Conservation (phyloP, 92 coral and sea anemone genomes). For the Heliopora coerulea region DNA sequence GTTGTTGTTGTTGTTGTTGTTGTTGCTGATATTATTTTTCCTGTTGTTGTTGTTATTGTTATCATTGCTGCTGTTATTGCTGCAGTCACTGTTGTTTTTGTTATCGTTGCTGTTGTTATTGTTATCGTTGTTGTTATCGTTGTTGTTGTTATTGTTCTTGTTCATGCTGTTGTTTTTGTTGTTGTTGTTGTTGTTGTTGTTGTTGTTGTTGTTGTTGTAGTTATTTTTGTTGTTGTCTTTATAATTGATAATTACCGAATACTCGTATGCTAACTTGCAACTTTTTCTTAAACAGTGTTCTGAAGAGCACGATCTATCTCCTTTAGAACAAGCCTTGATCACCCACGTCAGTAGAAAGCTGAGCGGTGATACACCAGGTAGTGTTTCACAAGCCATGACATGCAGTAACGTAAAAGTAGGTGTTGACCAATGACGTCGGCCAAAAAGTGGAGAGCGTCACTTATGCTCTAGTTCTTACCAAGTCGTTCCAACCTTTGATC, state of each 20-base stretch:
- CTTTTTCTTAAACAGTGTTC: constrained; percentile 49
- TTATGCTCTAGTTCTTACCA: no score
- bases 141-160: not conserved
- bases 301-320: constrained; percentile 64
- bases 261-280: not conserved
- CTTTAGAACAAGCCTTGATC: constrained; percentile 86
- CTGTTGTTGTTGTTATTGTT: no score
- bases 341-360: constrained; percentile 63
- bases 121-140: not conserved
- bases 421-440: not conserved
- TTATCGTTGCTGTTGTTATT: no score
- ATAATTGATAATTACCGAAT: not conserved
- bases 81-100: no score
- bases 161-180: not conserved
- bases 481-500: no score
- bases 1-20: no score
- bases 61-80: no score
- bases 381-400: not conserved
- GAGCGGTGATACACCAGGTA: constrained; percentile 30
- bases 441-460: not conserved
- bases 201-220: not conserved
- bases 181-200: not conserved
- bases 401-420: not conserved
- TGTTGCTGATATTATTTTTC: no score
- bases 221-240: no score